phyloP scores from a whole-genome alignment of 2,113 vertebrate species.

The Grammomys dolichurus region DNA sequence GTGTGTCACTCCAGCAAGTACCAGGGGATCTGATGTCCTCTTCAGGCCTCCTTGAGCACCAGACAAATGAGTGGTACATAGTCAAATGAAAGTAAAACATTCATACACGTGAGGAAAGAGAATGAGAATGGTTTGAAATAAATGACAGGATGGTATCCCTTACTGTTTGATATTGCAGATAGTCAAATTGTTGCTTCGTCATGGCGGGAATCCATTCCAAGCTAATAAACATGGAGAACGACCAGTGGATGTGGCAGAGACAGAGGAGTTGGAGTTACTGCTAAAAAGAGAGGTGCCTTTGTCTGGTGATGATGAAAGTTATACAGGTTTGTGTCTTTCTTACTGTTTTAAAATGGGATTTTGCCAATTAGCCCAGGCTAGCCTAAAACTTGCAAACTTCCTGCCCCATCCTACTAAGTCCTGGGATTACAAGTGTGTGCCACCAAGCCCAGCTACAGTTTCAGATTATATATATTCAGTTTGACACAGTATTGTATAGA shows the following conservation, averaged over 20 bases:
- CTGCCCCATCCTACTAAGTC: background rate
- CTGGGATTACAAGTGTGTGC: background rate
- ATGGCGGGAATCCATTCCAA: conserved; percentile 98
- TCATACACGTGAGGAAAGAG: background rate
- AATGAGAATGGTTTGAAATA: background rate
- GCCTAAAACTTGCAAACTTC: background rate
- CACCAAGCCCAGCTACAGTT: conserved; percentile 84
- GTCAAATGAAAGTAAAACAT: no score
- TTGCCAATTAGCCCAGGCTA: background rate
- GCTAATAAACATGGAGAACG: conserved; percentile 97
- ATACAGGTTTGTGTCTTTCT: conserved; percentile 90
- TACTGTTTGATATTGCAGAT: conserved; percentile 89
- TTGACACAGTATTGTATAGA: background rate
- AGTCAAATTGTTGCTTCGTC: conserved; percentile 96
- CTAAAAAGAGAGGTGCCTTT: conserved; percentile 94
- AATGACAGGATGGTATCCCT: background rate
- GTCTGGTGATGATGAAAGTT: conserved; percentile 96
- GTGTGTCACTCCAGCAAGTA: background rate
- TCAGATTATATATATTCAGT: background rate
- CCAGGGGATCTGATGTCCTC: background rate
- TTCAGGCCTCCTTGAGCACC: background rate
- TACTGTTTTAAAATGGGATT: background rate
- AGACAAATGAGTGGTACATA: background rate
- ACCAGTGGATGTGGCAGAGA: conserved; percentile 98
- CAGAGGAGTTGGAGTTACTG: conserved; percentile 95